phyloP scores from a whole-genome alignment of 2,888 invertebrate genomes.

The Sturmia bella region DNA sequence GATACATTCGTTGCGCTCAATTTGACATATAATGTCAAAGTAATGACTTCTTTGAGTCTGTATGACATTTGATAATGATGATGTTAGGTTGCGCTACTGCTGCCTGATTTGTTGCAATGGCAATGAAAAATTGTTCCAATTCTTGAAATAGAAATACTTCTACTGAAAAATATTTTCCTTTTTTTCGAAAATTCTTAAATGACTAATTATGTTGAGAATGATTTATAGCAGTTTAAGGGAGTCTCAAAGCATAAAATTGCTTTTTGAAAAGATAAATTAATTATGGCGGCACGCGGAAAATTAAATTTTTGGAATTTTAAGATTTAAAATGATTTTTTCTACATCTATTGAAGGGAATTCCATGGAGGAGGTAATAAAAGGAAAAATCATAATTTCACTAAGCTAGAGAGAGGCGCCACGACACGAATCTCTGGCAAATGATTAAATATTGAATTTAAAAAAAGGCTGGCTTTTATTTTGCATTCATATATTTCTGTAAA shows the following conservation, averaged over 20 bases:
- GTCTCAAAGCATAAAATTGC: constrained; percentile 55
- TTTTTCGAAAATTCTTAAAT: constrained; percentile 47
- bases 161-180: constrained; percentile 1
- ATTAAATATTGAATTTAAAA: too few species aligned
- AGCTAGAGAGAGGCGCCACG: too few species aligned
- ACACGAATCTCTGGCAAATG: too few species aligned
- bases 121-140: constrained; percentile 77
- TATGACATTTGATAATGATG: constrained; percentile 76
- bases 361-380: too few species aligned
- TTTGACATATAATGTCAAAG: constrained; percentile 81
- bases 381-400: too few species aligned
- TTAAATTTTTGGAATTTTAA: constrained; percentile 42
- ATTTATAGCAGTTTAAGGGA: constrained; percentile 62
- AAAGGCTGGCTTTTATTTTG: too few species aligned
- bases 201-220: constrained; percentile 66
- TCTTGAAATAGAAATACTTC: constrained; percentile 65
- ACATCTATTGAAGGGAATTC: too few species aligned
- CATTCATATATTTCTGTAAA: too few species aligned
- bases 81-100: constrained; percentile 43
- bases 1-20: constrained; percentile 65
- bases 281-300: constrained; percentile 55
- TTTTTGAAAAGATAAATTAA: constrained; percentile 65
- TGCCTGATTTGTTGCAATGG: constrained; percentile 46
- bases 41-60: constrained; percentile 80
- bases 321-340: background rate